These are phyloP conservation scores for Argyrosomus japonicus DNA, from an alignment of 2,113 vertebrate genomes.

Conservation along the genomic window DNA sequence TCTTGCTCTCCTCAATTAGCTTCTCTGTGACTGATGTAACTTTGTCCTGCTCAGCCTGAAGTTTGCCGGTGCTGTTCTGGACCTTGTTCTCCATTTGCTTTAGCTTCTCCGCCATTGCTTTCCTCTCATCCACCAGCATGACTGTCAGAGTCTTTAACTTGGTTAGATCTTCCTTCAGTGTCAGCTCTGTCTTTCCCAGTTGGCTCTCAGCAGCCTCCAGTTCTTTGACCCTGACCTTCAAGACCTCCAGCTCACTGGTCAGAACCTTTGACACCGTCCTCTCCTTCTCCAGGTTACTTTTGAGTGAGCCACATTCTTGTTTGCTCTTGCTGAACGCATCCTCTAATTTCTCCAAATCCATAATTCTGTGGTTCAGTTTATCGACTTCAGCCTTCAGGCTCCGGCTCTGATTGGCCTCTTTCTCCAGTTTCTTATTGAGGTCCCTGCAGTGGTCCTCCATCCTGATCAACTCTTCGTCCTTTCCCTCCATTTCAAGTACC, in stretches of 20 bases:
- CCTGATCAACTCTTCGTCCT: conserved; percentile 95
- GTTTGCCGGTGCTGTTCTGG: conserved; percentile 89
- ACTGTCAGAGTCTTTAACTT: conserved; percentile 97
- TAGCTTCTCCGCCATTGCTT: conserved; percentile 93
- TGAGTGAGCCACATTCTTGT: conserved; percentile 92
- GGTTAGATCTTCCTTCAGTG: conserved; percentile 94
- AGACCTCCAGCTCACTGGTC: conserved; percentile 89
- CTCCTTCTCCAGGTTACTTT: conserved; percentile 94
- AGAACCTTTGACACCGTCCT: conserved; percentile 90
- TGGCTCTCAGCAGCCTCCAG: conserved; percentile 90
- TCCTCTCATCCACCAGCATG: conserved; percentile 96
- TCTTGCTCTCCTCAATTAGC: conserved; percentile 96
- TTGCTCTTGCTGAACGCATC: conserved; percentile 95
- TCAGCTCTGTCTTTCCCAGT: conserved; percentile 92
- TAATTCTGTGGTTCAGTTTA: conserved; percentile 94
- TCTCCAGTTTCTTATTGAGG: conserved; percentile 94
- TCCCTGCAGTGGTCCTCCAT: conserved; percentile 97
- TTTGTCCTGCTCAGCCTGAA: conserved; percentile 95
- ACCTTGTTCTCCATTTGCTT: conserved; percentile 95
- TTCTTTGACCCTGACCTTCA: conserved; percentile 91
- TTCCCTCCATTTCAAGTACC: conserved; percentile 97
- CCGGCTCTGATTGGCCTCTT: conserved; percentile 90
- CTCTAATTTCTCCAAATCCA: conserved; percentile 94
- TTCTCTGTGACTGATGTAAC: conserved; percentile 94
- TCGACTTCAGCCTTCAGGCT: conserved; percentile 93